phyloP scores from a whole-genome alignment of 2,888 invertebrate genomes.

The Branchipolynoe longqiensis region DNA sequence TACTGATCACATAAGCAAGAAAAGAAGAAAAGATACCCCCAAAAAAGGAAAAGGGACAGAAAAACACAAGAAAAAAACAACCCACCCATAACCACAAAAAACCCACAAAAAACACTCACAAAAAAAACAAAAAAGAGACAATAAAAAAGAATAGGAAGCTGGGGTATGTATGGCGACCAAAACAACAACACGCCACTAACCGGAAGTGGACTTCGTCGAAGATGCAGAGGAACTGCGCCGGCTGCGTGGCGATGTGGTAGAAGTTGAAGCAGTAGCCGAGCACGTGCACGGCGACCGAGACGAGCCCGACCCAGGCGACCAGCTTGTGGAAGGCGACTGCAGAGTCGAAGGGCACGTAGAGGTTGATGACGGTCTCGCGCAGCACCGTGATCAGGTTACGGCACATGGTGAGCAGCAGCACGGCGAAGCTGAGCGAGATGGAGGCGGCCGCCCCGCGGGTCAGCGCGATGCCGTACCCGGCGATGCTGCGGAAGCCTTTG shows the following conservation, averaged over 20 bases:
- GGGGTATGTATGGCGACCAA: too few relatives aligned
- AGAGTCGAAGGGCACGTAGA: slow-evolving; percentile 85
- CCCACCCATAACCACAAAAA: too few relatives aligned
- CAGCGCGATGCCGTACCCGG: slow-evolving; percentile 85
- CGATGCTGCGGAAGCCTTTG: slow-evolving; percentile 84
- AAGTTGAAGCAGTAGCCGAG: slow-evolving; percentile 86
- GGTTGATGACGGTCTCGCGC: slow-evolving; percentile 84
- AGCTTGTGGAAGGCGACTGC: slow-evolving; percentile 85
- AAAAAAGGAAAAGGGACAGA: too few relatives aligned
- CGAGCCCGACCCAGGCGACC: slow-evolving; percentile 84
- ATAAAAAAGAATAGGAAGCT: too few relatives aligned
- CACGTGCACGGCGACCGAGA: slow-evolving; percentile 85
- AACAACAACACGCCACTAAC: too few relatives aligned
- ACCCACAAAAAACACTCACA: too few relatives aligned
- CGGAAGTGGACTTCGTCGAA: slow-evolving; percentile 85
- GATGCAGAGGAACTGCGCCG: slow-evolving; percentile 85
- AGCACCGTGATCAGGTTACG: slow-evolving; percentile 85
- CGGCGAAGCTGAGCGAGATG: slow-evolving; percentile 85
- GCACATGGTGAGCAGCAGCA: slow-evolving; percentile 85
- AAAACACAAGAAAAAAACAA: too few relatives aligned
- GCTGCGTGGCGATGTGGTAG: slow-evolving; percentile 86
- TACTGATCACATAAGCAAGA: too few relatives aligned
- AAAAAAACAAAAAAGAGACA: too few relatives aligned
- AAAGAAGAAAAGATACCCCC: too few relatives aligned
- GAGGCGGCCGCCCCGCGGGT: slow-evolving; percentile 86